phyloP scores from a whole-genome alignment of 2,888 invertebrate species.

The Melinopterus prodromus region DNA sequence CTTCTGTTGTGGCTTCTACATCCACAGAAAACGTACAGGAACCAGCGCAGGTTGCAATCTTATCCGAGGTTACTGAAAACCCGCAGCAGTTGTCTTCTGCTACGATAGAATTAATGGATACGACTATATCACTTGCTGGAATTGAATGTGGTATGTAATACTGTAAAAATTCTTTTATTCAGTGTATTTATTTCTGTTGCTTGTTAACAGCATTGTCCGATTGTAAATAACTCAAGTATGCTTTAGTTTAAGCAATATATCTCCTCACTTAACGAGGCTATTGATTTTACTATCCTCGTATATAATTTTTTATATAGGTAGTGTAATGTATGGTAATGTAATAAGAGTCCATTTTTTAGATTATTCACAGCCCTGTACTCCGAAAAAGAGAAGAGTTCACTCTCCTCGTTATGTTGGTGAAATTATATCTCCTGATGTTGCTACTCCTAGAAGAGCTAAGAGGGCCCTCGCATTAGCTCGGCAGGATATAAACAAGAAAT shows the following conservation, averaged over 20 bases:
- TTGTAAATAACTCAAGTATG: not conserved
- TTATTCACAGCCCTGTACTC: constrained; percentile 18
- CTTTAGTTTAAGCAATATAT: too few relatives aligned
- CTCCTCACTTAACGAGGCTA: too few relatives aligned
- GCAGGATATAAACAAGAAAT: constrained; percentile 20
- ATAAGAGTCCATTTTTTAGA: not conserved
- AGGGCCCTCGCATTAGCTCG: constrained; percentile 29
- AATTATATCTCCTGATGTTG: constrained; percentile 22
- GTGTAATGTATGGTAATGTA: too few relatives aligned
- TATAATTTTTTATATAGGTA: too few relatives aligned
- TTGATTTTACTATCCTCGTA: too few relatives aligned
- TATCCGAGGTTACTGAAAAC: not conserved
- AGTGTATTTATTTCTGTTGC: not conserved
- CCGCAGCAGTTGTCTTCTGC: constrained; percentile 5
- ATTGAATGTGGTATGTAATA: constrained; percentile 9
- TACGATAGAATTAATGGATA: constrained; percentile 8
- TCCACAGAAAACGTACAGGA: not conserved
- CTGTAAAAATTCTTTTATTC: not conserved
- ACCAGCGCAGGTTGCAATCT: not conserved
- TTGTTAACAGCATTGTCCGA: not conserved
- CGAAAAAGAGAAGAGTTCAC: constrained; percentile 32
- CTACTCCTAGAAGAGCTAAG: constrained; percentile 26
- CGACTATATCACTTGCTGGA: constrained; percentile 6
- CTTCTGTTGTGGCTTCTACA: not conserved
- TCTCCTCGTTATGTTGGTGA: constrained; percentile 35